Base-by-base conservation (phyloP, 2,113 vertebrate genomes). In the Onychostruthus taczanowskii region DNA sequence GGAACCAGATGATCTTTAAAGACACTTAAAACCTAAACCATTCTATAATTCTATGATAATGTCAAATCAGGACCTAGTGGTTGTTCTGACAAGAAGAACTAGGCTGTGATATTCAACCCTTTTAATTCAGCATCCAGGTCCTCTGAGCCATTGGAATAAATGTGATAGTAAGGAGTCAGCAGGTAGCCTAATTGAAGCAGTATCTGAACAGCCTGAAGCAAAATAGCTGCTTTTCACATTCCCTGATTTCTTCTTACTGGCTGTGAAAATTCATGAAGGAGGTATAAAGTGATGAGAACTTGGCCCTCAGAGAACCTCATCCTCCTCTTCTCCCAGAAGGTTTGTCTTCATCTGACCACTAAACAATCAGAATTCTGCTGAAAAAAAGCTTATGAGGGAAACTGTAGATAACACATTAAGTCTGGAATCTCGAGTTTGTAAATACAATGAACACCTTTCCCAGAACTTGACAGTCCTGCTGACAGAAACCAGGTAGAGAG, bases 171-270 rank as follows among this genome's bases (percentile, higher is more conserved):
- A 59, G 73, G 20, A 73, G 63, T 87, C 74, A 77, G 55, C 50
- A 86, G 55, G 75, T 85, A 69, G 52, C n/a, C 67, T 67, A 63
- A 74, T 28, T 83, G 87, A 91, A 94, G 79, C 55, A 93, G 37
- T 46, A n/a, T 85, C 70, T 85, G 23, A 58, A 88, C 7, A 4
- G 53, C 58, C 50, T 79, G 37, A 87, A 89, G 82, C 49, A 66
- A 76, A 94, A 91, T 14, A 89, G 18, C 43, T 73, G 33, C 72
- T 90, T 94, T 95, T 93, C 79, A 83, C 12, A 21, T 83, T 87
- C 47, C 47, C 17, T 79, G 52, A 35, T 77, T 83, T 63, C 35
- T 77, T 81, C 64, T 63, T 62, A n/a, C 26, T 91, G 56, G 47
- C 87, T 82, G 49, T 83, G 68, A 70, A 76, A 89, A 80, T 84